phyloP scores from a whole-genome alignment of 2,888 invertebrate genomes.

The Noctua janthe region DNA sequence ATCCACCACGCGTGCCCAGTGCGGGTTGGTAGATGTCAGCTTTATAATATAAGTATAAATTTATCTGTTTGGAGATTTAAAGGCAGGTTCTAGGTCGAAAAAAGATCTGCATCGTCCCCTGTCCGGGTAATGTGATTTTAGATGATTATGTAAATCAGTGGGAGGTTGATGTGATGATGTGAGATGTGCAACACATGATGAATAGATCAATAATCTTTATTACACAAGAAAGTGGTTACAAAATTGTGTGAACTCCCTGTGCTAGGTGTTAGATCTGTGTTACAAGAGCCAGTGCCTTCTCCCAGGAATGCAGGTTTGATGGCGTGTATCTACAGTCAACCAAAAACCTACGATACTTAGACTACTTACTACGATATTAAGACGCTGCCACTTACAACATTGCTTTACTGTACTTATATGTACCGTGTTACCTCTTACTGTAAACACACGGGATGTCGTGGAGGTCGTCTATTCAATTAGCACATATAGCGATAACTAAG shows the following conservation, averaged over 20 bases:
- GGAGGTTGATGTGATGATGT: neutral
- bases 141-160: neutral
- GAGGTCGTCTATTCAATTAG: conserved; percentile 25
- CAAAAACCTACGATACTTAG: neutral
- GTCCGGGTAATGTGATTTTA: neutral
- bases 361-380: neutral
- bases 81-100: neutral
- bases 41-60: neutral
- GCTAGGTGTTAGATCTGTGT: too few species aligned
- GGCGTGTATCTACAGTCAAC: neutral
- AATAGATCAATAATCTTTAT: neutral
- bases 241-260: too few species aligned
- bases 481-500: conserved; percentile 10
- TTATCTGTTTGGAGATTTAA: neutral
- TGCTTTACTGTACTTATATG: neutral
- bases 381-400: neutral
- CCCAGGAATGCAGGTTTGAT: neutral
- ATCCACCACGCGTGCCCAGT: too few species aligned
- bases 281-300: neutral
- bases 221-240: neutral
- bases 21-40: too few species aligned
- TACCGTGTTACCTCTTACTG: neutral
- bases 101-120: too few species aligned
- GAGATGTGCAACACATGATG: too few species aligned
- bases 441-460: conserved; percentile 9